phyloP scores from a whole-genome alignment of 1,140 invertebrate species.

The Stenopsyche tienmushanensis region DNA sequence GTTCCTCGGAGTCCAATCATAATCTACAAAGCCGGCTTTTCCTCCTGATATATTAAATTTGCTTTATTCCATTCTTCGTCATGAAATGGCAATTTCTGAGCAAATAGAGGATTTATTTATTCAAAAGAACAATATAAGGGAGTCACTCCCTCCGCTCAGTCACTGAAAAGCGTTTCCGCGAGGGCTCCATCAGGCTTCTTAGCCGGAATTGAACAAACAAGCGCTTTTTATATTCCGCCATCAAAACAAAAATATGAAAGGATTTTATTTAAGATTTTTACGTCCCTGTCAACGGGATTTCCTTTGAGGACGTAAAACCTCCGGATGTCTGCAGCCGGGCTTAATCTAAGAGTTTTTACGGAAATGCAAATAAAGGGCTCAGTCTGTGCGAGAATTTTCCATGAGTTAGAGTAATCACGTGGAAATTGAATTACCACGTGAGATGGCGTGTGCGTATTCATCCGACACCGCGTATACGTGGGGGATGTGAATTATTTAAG shows the following conservation, averaged over 20 bases:
- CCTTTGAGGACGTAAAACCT: constrained; percentile 1
- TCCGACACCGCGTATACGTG: no score
- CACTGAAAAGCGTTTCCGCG: constrained; percentile 17
- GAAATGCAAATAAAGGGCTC: background rate
- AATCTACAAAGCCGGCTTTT: constrained; percentile 34
- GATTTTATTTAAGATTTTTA: constrained; percentile 32
- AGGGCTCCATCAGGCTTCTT: constrained; percentile 24
- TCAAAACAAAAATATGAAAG: constrained; percentile 36
- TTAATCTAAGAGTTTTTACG: constrained; percentile 6
- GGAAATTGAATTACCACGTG: constrained; percentile 23
- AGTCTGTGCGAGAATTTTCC: background rate
- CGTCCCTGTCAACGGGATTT: constrained; percentile 16
- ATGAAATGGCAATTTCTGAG: constrained; percentile 36
- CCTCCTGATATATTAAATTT: constrained; percentile 35
- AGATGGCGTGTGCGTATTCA: background rate
- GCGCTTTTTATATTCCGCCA: constrained; percentile 19
- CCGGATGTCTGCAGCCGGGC: background rate
- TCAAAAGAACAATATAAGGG: constrained; percentile 39
- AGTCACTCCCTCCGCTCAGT: constrained; percentile 2
- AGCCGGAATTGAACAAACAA: constrained; percentile 37
- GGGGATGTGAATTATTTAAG: no score
- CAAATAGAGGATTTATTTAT: constrained; percentile 41
- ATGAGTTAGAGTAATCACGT: constrained; percentile 15
- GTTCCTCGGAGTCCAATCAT: constrained; percentile 19
- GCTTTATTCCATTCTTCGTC: constrained; percentile 31